These are phyloP conservation scores for Serranus cabrilla DNA, from an alignment of 2,797 vertebrate species.

Conservation along the genomic window DNA sequence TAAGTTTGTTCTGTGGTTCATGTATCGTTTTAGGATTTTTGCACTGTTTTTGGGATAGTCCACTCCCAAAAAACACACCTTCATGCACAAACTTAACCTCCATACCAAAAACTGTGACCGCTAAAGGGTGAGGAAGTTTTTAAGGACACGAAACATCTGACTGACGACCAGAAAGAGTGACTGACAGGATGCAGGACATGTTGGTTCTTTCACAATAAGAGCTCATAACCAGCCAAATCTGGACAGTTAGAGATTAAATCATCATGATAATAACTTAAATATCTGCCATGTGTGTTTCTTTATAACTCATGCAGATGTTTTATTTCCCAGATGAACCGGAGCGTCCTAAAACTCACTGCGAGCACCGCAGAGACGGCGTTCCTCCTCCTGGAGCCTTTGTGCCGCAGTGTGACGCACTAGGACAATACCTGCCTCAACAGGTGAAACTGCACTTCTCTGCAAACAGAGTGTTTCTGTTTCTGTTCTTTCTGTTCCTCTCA, in stretches of 20 bases:
- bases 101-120: too few relatives aligned
- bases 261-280: too few relatives aligned
- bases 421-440: slow-evolving; percentile 84
- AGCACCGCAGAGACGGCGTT: slow-evolving; percentile 74
- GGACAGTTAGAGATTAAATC: too few relatives aligned
- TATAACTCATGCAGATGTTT: neutral
- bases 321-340: slow-evolving; percentile 41
- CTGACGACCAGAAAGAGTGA: neutral
- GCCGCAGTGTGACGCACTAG: slow-evolving; percentile 79
- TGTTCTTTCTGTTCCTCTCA: neutral
- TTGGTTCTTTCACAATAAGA: neutral
- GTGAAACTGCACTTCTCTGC: slow-evolving; percentile 11
- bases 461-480: neutral
- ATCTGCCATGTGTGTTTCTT: neutral
- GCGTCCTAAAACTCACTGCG: slow-evolving; percentile 76
- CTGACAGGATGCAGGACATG: neutral
- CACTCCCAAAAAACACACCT: too few relatives aligned
- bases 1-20: too few relatives aligned
- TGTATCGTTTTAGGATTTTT: too few relatives aligned
- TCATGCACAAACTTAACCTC: too few relatives aligned
- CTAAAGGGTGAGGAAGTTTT: too few relatives aligned
- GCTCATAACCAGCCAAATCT: too few relatives aligned
- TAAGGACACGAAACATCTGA: neutral
- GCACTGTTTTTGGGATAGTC: too few relatives aligned
- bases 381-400: slow-evolving; percentile 63